phyloP scores from a whole-genome alignment of 37 sponge, comb jelly and placozoan species.

The Bolinopsis microptera region DNA sequence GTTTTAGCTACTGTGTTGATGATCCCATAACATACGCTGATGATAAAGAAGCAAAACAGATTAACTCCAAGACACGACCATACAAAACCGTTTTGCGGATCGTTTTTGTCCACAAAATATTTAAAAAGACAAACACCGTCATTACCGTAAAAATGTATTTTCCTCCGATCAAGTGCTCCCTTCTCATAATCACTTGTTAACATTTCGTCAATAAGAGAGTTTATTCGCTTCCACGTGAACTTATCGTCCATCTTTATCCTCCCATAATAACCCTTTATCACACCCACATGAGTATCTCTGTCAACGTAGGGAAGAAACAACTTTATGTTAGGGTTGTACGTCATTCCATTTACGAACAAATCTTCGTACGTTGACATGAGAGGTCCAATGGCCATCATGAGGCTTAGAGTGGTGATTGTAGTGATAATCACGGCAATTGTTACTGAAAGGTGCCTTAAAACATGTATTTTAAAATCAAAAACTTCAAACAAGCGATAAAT shows the following conservation, averaged over 20 bases:
- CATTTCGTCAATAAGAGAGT: neutral
- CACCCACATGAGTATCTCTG: neutral
- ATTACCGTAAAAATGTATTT: slow-evolving; percentile 27
- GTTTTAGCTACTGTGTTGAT: neutral
- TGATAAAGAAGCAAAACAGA: neutral
- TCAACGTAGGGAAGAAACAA: neutral
- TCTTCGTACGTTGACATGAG: neutral
- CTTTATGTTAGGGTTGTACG: neutral
- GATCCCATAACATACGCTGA: neutral
- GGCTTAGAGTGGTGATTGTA: neutral
- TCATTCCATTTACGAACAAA: slow-evolving; percentile 17
- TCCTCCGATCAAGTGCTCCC: neutral
- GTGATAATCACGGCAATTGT: neutral
- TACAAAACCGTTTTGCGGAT: neutral
- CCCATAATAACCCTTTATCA: neutral
- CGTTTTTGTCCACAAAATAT: neutral
- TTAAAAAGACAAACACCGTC: slow-evolving; percentile 42
- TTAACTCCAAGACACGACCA: neutral
- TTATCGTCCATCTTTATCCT: neutral
- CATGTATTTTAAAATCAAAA: neutral
- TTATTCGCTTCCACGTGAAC: neutral
- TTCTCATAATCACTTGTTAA: neutral
- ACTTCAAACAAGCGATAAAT: neutral
- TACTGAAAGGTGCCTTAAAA: neutral
- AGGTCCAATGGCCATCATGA: neutral